These are phyloP conservation scores for Meriones unguiculatus DNA, from an alignment of 2,113 vertebrate species.

Conservation along the genomic window DNA sequence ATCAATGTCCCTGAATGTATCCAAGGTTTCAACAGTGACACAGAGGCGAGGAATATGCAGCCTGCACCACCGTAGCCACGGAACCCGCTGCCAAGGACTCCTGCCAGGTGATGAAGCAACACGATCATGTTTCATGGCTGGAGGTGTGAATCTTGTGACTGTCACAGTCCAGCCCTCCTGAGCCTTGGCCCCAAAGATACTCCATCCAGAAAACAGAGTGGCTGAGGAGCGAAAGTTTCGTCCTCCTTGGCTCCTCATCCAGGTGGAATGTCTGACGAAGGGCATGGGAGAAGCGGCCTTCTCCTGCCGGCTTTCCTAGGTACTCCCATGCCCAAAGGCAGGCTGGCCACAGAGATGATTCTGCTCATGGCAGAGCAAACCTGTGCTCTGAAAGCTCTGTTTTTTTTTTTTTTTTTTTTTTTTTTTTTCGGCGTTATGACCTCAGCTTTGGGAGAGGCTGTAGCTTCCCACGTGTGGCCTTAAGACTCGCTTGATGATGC, in stretches of 20 bases:
- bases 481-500: constrained; percentile 54
- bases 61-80: neutral
- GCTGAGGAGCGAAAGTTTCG: neutral
- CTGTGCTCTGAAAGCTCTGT: constrained; percentile 52
- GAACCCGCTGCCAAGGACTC: constrained; percentile 36
- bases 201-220: neutral
- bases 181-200: neutral
- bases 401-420: no score
- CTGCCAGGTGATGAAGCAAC: constrained; percentile 59
- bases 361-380: neutral
- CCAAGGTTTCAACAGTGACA: neutral
- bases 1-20: neutral
- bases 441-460: constrained; percentile 63
- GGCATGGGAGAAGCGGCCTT: no score
- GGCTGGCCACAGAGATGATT: neutral
- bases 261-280: neutral
- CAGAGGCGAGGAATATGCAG: neutral
- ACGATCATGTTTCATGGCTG: constrained; percentile 62
- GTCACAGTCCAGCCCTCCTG: neutral
- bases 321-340: neutral
- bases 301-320: neutral
- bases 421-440: constrained; percentile 60
- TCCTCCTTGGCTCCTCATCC: neutral
- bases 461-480: constrained; percentile 28
- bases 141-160: constrained; percentile 64